Evolutionary conservation across 2,888 invertebrate species (phyloP).

Genomic region (Lithophane leautieri): DNA sequence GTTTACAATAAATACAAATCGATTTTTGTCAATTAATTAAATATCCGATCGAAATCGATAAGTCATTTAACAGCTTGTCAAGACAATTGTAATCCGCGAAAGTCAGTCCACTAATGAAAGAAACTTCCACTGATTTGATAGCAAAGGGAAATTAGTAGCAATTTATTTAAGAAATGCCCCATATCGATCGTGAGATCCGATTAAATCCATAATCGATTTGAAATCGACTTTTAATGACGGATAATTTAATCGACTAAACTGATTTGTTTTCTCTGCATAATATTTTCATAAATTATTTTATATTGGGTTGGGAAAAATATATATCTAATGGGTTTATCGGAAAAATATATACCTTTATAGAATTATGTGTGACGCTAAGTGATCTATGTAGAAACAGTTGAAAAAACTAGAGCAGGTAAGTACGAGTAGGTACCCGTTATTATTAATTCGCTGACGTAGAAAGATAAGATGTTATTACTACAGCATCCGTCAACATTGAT

Average conservation of each 20-base stretch:
- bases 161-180: conserved; percentile 51
- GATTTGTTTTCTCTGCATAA: conserved; percentile 56
- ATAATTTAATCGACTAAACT: conserved; percentile 52
- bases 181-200: conserved; percentile 58
- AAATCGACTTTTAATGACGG: conserved; percentile 58
- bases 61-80: conserved; percentile 48
- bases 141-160: conserved; percentile 61
- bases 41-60: conserved; percentile 59
- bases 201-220: conserved; percentile 53
- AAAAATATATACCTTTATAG: conserved; percentile 13
- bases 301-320: too few relatives aligned
- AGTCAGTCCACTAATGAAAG: conserved; percentile 58
- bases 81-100: conserved; percentile 69
- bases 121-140: conserved; percentile 54
- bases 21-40: conserved; percentile 63
- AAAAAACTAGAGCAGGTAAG: neutral
- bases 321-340: conserved; percentile 16
- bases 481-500: conserved; percentile 4
- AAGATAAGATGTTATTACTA: conserved; percentile 8
- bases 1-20: conserved; percentile 60
- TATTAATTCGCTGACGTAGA: conserved; percentile 19
- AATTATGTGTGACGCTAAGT: neutral
- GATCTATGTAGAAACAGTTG: neutral
- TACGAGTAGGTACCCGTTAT: neutral
- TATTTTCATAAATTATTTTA: conserved; percentile 45